These are phyloP conservation scores for Sturnira hondurensis DNA, from an alignment of 2,113 vertebrate species.

Conservation along the genomic window DNA sequence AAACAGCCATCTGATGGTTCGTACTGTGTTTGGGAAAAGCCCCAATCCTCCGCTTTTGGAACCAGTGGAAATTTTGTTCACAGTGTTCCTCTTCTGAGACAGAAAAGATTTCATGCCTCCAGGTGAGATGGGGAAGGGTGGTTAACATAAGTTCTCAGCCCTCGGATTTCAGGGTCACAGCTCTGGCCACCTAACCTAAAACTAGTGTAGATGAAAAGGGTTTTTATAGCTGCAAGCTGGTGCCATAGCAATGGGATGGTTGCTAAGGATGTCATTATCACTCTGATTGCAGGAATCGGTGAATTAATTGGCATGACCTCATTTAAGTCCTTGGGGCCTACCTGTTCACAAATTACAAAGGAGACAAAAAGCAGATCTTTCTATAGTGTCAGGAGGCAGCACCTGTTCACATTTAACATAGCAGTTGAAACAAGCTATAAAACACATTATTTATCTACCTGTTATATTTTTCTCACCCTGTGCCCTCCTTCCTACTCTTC, in stretches of 20 bases:
- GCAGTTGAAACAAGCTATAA: conserved; percentile 44
- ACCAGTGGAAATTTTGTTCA: conserved; percentile 31
- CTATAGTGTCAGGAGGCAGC: conserved; percentile 71
- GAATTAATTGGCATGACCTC: conserved; percentile 82
- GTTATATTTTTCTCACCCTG: neutral
- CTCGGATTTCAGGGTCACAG: conserved; percentile 43
- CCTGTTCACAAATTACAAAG: conserved; percentile 77
- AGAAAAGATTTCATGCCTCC: neutral
- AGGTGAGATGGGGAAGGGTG: neutral
- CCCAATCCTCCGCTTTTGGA: conserved; percentile 4
- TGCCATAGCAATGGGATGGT: conserved; percentile 74
- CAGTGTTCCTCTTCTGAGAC: neutral
- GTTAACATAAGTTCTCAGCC: neutral
- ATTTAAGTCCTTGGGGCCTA: conserved; percentile 76
- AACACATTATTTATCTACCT: conserved; percentile 9
- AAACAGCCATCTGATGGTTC: conserved; percentile 49
- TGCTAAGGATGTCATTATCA: conserved; percentile 84
- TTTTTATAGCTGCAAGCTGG: conserved; percentile 63
- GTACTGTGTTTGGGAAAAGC: conserved; percentile 43
- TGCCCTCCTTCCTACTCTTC: neutral
- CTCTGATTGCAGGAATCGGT: conserved; percentile 64
- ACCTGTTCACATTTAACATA: conserved; percentile 64
- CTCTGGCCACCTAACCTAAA: conserved; percentile 53
- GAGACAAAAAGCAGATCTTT: conserved; percentile 65
- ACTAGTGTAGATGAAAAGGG: conserved; percentile 52